Conservation (phyloP, 64 coral and sea anemone genomes). For the Montipora foliosa region DNA sequence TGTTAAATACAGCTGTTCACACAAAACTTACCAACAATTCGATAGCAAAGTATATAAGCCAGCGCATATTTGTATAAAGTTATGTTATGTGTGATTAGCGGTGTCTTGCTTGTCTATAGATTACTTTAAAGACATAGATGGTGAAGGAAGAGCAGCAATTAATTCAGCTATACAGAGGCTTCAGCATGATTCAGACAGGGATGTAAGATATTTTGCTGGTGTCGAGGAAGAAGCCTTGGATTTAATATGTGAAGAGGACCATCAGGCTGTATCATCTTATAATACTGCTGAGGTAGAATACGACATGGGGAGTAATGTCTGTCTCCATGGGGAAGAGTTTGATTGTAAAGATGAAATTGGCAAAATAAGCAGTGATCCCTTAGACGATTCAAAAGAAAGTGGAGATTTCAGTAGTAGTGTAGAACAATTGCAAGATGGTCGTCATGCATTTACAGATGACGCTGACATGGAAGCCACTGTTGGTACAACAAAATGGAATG, state of each 20-base stretch:
- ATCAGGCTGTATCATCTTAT: background rate
- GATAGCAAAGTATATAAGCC: background rate
- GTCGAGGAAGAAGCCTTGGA: conserved; percentile 76
- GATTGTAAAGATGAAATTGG: background rate
- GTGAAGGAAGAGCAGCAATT: conserved; percentile 82
- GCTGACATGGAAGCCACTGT: background rate
- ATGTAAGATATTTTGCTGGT: conserved; percentile 96
- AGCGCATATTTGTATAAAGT: background rate
- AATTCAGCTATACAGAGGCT: conserved; percentile 83
- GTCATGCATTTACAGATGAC: background rate
- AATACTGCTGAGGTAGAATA: background rate
- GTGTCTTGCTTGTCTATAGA: conserved; percentile 61
- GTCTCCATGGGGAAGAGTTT: conserved; percentile 1
- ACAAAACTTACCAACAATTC: background rate
- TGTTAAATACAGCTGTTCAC: background rate
- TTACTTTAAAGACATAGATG: conserved; percentile 79
- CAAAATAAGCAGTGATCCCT: background rate
- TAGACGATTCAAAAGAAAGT: background rate
- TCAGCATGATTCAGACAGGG: conserved; percentile 88
- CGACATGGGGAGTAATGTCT: background rate
- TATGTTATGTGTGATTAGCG: background rate
- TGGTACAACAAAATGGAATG: background rate
- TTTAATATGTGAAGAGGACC: conserved; percentile 40
- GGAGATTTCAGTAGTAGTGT: background rate
- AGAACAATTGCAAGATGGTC: conserved; percentile 1